Base-by-base conservation (phyloP, 2,113 vertebrate species). In the Thalassarche chlororhynchos region DNA sequence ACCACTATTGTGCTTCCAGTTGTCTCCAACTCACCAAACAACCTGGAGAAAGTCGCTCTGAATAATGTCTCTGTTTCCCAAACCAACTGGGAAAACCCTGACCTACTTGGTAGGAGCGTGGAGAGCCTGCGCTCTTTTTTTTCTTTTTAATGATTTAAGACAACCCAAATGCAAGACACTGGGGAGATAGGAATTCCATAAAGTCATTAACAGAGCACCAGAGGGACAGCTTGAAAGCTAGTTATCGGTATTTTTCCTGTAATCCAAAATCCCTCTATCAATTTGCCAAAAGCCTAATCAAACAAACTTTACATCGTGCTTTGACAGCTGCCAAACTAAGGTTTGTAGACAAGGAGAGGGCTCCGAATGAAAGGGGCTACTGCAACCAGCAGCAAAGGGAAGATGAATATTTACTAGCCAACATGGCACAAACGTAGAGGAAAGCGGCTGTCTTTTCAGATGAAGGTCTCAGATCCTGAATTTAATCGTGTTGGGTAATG, bases 91-190 rank as follows among this genome's bases (percentile, higher is more conserved):
- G 95, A 95, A 80, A 93, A 80, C 36, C 23, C 58, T 92, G 95
- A 96, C 91, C 95, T 96, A 96, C 83, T 93, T 96, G 93, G 93
- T 79, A 77, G 75, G 18, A 94, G 29, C 0, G 0, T 14, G 65
- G 46, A 86, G 78, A 92, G 62, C 54, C 25, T 49, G 62, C 0
- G 4, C 47, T 82, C 38, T 32, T 51, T 29, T 7, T 24, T 31
- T 40, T 9, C 25, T 86, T 92, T 92, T 91, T 61, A 94, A 91
- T 77, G 89, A 81, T 94, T 96, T 72, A 94, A 94, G 54, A 62
- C 70, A 88, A 83, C 79, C n/a, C 77, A 46, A 86, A 87, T 1
- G 10, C 1, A 25, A 61, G 42, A 54, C 7, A 2, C 17, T 20
- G 40, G 72, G 62, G 69, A 75, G 54, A 46, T 0, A 34, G 74